Evolutionary conservation across 2,888 invertebrate genomes (phyloP).

Genomic region (Ochlodes sylvanus): DNA sequence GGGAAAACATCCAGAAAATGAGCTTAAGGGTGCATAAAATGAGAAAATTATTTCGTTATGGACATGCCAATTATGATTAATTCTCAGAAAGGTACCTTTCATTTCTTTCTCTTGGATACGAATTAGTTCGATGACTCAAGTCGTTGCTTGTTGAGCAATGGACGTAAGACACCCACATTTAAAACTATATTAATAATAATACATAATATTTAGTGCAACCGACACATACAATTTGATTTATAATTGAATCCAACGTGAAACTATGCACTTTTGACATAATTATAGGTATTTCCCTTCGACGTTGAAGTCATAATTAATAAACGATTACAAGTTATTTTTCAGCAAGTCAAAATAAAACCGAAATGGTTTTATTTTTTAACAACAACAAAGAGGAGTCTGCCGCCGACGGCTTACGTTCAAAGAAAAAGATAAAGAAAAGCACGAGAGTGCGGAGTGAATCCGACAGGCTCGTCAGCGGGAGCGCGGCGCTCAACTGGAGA

Average conservation of each 20-base stretch:
- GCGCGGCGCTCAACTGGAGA: slow-evolving; percentile 71
- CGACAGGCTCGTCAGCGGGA: slow-evolving; percentile 51
- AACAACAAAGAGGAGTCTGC: slow-evolving; percentile 12
- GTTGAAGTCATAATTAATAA: slow-evolving; percentile 9
- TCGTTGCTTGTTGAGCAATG: slow-evolving; percentile 27
- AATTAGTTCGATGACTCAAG: slow-evolving; percentile 56
- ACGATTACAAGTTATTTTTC: slow-evolving; percentile 3
- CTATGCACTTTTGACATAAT: slow-evolving; percentile 4
- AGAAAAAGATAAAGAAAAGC: slow-evolving; percentile 37
- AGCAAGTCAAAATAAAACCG: too few species aligned
- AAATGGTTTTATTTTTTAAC: neutral
- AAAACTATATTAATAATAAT: slow-evolving; percentile 13
- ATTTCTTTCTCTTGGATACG: slow-evolving; percentile 60
- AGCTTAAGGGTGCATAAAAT: slow-evolving; percentile 5
- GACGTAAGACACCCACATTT: slow-evolving; percentile 44
- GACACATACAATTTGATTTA: slow-evolving; percentile 14
- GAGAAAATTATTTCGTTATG: slow-evolving; percentile 32
- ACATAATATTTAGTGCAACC: slow-evolving; percentile 1
- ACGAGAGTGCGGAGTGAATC: slow-evolving; percentile 40
- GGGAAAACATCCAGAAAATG: slow-evolving; percentile 3
- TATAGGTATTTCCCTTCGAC: neutral
- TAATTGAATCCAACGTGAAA: neutral
- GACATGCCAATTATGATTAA: slow-evolving; percentile 48
- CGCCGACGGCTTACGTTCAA: slow-evolving; percentile 30
- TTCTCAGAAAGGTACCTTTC: slow-evolving; percentile 62